Evolutionary conservation across 2,888 invertebrate species (phyloP).

Genomic region (Ophonus ardosiacus): DNA sequence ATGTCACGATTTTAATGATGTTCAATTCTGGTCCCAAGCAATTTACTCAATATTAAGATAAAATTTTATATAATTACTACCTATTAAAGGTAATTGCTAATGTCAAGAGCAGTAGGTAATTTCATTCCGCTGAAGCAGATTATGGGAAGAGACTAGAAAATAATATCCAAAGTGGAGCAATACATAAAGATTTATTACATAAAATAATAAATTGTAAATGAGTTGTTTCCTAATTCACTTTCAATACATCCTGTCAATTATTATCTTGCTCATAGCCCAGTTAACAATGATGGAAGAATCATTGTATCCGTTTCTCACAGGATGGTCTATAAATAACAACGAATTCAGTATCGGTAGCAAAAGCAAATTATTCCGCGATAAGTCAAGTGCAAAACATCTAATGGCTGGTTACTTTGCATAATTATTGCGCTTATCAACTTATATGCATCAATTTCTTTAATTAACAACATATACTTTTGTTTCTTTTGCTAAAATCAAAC

Average conservation of each 20-base stretch:
- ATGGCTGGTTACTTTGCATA: slow-evolving; percentile 24
- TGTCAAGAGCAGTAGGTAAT: slow-evolving; percentile 22
- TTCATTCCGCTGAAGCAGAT: not conserved
- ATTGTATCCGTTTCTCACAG: slow-evolving; percentile 43
- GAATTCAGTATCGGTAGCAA: slow-evolving; percentile 11
- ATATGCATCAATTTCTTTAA: slow-evolving; percentile 22
- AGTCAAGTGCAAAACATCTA: slow-evolving; percentile 42
- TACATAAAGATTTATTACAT: slow-evolving; percentile 13
- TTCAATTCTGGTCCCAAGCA: slow-evolving; percentile 26
- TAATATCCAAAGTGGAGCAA: not conserved
- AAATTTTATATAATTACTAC: slow-evolving; percentile 30
- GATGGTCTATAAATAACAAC: slow-evolving; percentile 5
- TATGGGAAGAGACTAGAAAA: slow-evolving; percentile 28
- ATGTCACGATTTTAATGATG: slow-evolving; percentile 43
- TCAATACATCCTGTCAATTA: slow-evolving; percentile 45
- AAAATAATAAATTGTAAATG: slow-evolving; percentile 40
- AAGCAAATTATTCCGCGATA: slow-evolving; percentile 13
- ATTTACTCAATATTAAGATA: slow-evolving; percentile 42
- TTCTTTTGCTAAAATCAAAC: not conserved
- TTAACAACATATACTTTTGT: slow-evolving; percentile 4
- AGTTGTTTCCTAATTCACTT: slow-evolving; percentile 45
- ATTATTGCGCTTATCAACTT: slow-evolving; percentile 28
- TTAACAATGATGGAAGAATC: slow-evolving; percentile 19
- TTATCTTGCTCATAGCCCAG: slow-evolving; percentile 5
- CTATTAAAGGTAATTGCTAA: slow-evolving; percentile 45